A percentile compares a stretch with the other conserved stretches of the same genome.
These are phyloP conservation scores for Halichoeres trimaculatus DNA, from an alignment of 2,113 vertebrate genomes.

Conservation along the genomic window DNA sequence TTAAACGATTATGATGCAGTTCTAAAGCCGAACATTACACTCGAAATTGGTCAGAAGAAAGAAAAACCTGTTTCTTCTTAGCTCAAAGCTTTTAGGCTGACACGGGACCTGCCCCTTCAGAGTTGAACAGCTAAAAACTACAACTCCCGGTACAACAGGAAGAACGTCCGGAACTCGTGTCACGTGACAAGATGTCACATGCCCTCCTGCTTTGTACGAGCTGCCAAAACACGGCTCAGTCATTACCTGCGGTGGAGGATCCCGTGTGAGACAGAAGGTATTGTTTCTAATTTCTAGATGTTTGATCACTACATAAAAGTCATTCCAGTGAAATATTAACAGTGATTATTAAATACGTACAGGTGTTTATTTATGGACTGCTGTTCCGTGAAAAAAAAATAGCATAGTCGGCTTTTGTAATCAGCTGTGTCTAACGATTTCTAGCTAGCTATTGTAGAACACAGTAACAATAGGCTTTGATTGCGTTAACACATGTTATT, in stretches of 20 bases:
- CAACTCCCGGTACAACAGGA: slow-evolving; percentile 38
- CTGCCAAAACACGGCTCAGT: slow-evolving; percentile 16
- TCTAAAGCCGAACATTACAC: too few relatives aligned
- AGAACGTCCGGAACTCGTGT: background rate
- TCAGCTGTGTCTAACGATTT: background rate
- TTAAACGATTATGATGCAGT: too few relatives aligned
- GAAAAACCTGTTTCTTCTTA: too few relatives aligned
- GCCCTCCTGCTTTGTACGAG: background rate
- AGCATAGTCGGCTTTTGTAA: background rate
- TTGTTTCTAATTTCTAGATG: background rate
- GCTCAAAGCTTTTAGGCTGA: too few relatives aligned
- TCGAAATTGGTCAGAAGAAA: too few relatives aligned
- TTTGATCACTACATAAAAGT: background rate
- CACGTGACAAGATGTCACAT: slow-evolving; percentile 51
- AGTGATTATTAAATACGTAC: background rate
- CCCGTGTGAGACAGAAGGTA: slow-evolving; percentile 1
- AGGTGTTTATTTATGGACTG: background rate
- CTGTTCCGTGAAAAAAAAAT: background rate
- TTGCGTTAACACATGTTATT: slow-evolving; percentile 31
- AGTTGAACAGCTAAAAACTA: slow-evolving; percentile 2
- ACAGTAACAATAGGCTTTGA: slow-evolving; percentile 22
- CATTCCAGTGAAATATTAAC: background rate
- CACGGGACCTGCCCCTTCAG: too few relatives aligned
- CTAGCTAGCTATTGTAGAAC: slow-evolving; percentile 29
- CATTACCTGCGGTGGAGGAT: slow-evolving; percentile 1